Evolutionary conservation across 2,888 invertebrate genomes (phyloP).

Genomic region (Amphipyra berbera): DNA sequence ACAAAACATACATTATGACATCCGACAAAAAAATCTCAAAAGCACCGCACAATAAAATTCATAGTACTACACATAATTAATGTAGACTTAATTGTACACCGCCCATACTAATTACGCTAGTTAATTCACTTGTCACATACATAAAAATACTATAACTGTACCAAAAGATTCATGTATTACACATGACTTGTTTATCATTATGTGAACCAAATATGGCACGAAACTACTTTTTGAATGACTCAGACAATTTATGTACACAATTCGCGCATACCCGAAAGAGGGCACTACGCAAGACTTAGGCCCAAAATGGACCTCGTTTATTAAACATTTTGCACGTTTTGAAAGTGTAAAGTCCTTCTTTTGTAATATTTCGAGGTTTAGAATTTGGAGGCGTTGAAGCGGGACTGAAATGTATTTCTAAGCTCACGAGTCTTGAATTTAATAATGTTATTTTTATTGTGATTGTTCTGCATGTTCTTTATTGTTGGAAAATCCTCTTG

Average conservation of each 20-base stretch:
- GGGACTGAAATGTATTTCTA: neutral
- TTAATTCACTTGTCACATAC: conserved; percentile 13
- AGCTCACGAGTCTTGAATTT: conserved; percentile 10
- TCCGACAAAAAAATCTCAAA: neutral
- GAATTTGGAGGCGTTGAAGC: conserved; percentile 27
- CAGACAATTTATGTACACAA: conserved; percentile 32
- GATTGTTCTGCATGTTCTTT: too few species aligned
- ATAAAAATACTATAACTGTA: conserved; percentile 23
- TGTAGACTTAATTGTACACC: neutral
- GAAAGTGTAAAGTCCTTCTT: conserved; percentile 59
- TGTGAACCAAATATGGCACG: conserved; percentile 33
- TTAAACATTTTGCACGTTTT: conserved; percentile 62
- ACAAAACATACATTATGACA: neutral
- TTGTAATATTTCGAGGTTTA: conserved; percentile 56
- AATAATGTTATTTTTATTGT: too few species aligned
- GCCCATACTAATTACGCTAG: conserved; percentile 12
- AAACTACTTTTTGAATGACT: conserved; percentile 41
- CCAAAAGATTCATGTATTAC: conserved; percentile 25
- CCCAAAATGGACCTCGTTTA: conserved; percentile 62
- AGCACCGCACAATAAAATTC: neutral
- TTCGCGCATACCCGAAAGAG: conserved; percentile 35
- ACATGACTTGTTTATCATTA: conserved; percentile 33
- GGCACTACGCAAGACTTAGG: conserved; percentile 52
- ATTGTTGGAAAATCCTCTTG: too few species aligned
- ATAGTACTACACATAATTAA: conserved; percentile 7